A percentile compares a stretch with the other conserved stretches of the same genome.
Conservation (phyloP, 2,888 invertebrate genomes). For the Acanthoscelides obtectus region DNA sequence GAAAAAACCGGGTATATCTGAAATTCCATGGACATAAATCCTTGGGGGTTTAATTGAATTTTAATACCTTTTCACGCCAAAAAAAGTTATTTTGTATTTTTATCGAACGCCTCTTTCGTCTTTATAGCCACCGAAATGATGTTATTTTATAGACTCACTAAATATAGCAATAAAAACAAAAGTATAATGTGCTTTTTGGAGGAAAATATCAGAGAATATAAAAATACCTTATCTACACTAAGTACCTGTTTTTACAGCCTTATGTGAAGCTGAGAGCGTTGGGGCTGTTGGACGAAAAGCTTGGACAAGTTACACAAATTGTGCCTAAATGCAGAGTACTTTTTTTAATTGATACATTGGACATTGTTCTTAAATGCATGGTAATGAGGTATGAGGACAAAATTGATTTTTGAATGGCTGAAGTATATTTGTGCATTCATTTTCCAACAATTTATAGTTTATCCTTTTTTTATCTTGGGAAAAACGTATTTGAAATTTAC, state of each 20-base stretch:
- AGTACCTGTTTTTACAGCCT: not conserved
- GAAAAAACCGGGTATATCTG: not conserved
- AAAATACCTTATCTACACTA: not conserved
- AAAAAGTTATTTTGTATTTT: slow-evolving; percentile 13
- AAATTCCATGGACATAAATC: not conserved
- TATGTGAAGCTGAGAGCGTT: not conserved
- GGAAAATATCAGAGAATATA: not conserved
- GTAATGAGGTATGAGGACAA: no score
- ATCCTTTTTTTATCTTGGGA: no score
- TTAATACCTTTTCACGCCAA: slow-evolving; percentile 11
- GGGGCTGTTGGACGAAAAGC: not conserved
- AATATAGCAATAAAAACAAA: slow-evolving; percentile 36
- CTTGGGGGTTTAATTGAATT: not conserved
- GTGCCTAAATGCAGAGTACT: no score
- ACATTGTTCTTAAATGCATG: no score
- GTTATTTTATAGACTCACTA: slow-evolving; percentile 27
- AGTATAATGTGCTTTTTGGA: slow-evolving; percentile 34
- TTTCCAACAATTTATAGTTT: no score
- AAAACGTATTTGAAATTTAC: no score
- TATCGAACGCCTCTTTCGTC: slow-evolving; percentile 19
- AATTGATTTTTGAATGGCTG: no score
- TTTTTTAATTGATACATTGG: no score
- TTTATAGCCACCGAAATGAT: slow-evolving; percentile 24
- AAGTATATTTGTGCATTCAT: no score
- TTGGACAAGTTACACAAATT: no score